Conservation (phyloP, 2,113 vertebrate species). For the Amphiprion ocellaris region DNA sequence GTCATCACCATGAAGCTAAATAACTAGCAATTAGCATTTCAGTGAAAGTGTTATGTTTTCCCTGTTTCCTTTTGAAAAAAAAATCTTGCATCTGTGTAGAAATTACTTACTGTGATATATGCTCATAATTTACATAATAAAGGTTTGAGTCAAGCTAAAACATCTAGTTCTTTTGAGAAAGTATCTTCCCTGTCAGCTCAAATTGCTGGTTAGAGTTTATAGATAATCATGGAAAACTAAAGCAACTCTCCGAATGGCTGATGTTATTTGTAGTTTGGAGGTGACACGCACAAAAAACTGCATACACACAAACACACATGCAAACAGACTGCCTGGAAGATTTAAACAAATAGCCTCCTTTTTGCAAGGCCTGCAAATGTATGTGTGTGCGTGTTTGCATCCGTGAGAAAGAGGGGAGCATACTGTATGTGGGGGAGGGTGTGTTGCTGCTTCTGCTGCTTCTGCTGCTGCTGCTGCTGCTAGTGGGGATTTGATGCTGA, state of each 20-base stretch:
- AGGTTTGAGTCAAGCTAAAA: neutral
- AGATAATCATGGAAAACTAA: too few species aligned
- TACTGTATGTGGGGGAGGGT: conserved; percentile 68
- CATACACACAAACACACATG: conserved; percentile 8
- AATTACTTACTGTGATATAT: neutral
- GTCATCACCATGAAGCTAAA: conserved; percentile 37
- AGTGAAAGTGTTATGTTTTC: neutral
- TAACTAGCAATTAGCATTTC: conserved; percentile 26
- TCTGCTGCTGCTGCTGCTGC: conserved; percentile 55
- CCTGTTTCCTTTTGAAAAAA: neutral
- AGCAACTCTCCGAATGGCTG: conserved; percentile 1
- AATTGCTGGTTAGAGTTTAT: too few species aligned
- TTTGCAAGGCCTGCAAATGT: conserved; percentile 54
- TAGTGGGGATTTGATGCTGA: conserved; percentile 79
- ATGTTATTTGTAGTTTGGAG: conserved; percentile 8
- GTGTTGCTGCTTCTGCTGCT: conserved; percentile 55
- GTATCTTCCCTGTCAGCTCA: too few species aligned
- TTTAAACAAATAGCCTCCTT: conserved; percentile 67
- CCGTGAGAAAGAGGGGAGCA: conserved; percentile 13
- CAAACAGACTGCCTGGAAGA: conserved; percentile 26
- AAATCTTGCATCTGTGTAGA: too few species aligned
- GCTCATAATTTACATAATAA: neutral
- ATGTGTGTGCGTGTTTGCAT: conserved; percentile 34
- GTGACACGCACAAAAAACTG: conserved; percentile 14
- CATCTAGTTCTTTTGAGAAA: neutral